phyloP scores from a whole-genome alignment of 2,797 vertebrate genomes.

The Chaetodon trifasciatus region DNA sequence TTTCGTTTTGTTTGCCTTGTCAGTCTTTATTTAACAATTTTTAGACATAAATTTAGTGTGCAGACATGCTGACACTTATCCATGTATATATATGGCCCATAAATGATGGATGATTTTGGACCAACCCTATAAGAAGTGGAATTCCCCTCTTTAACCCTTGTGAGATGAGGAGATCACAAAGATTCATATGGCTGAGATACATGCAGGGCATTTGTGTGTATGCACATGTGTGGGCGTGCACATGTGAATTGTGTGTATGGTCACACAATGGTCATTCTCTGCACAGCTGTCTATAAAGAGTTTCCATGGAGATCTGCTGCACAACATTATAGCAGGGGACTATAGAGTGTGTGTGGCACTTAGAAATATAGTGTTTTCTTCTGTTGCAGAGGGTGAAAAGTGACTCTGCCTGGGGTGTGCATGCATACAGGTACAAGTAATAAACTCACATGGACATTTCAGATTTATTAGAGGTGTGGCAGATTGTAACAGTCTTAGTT shows the following conservation, averaged over 20 bases:
- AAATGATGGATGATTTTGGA: constrained; percentile 58
- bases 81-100: constrained; percentile 38
- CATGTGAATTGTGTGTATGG: constrained; percentile 43
- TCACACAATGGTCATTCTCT: constrained; percentile 46
- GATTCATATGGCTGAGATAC: constrained; percentile 59
- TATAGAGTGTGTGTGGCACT: constrained; percentile 14
- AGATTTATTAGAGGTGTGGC: constrained; percentile 52
- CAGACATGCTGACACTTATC: constrained; percentile 14
- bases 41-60: constrained; percentile 11
- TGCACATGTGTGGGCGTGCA: constrained; percentile 32
- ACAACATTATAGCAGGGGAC: constrained; percentile 49
- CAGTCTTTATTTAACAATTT: constrained; percentile 18
- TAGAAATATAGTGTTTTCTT: constrained; percentile 13
- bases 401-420: constrained; percentile 55
- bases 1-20: constrained; percentile 20
- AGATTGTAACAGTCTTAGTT: constrained; percentile 4
- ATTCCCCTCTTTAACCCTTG: constrained; percentile 72
- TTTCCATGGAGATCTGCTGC: constrained; percentile 64
- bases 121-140: constrained; percentile 61
- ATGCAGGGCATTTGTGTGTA: constrained; percentile 25
- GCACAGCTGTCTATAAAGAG: constrained; percentile 61
- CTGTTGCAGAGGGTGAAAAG: constrained; percentile 45
- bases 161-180: constrained; percentile 53
- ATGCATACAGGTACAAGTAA: constrained; percentile 33
- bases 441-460: constrained; percentile 13